A percentile compares a stretch with the other conserved stretches of the same genome.
Conservation (phyloP, 2,888 invertebrate species). For the Lypha dubia region DNA sequence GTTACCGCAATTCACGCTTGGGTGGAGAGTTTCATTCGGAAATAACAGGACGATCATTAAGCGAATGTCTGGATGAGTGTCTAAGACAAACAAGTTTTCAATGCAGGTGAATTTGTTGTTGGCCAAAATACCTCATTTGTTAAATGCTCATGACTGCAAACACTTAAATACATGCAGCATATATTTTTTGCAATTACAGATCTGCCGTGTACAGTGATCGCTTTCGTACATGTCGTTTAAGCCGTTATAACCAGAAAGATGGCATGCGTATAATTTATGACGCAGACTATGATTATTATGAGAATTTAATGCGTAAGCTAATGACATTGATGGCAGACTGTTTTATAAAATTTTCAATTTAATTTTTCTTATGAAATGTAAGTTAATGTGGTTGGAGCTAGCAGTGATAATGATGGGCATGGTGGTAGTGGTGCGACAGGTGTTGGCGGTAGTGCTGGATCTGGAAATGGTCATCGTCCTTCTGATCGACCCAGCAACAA, state of each 20-base stretch:
- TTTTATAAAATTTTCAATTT: background rate
- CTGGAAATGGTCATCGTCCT: slow-evolving; percentile 75
- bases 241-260: slow-evolving; percentile 93
- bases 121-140: slow-evolving; percentile 20
- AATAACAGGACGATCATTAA: slow-evolving; percentile 93
- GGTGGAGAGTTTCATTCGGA: slow-evolving; percentile 95
- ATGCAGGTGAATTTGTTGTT: slow-evolving; percentile 84
- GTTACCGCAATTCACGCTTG: slow-evolving; percentile 93
- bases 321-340: slow-evolving; percentile 13
- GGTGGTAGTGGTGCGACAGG: slow-evolving; percentile 76
- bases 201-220: slow-evolving; percentile 95
- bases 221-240: slow-evolving; percentile 92
- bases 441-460: slow-evolving; percentile 67
- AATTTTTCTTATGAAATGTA: slow-evolving; percentile 32
- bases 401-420: slow-evolving; percentile 77
- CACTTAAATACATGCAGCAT: background rate
- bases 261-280: slow-evolving; percentile 95
- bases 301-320: slow-evolving; percentile 94
- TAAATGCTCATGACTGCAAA: background rate
- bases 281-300: slow-evolving; percentile 96
- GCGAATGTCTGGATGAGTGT: slow-evolving; percentile 95
- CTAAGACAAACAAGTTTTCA: slow-evolving; percentile 94
- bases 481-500: slow-evolving; percentile 79
- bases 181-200: slow-evolving; percentile 81
- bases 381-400: slow-evolving; percentile 84